phyloP scores from a whole-genome alignment of 2,888 invertebrate genomes.

The Cephus spinipes region DNA sequence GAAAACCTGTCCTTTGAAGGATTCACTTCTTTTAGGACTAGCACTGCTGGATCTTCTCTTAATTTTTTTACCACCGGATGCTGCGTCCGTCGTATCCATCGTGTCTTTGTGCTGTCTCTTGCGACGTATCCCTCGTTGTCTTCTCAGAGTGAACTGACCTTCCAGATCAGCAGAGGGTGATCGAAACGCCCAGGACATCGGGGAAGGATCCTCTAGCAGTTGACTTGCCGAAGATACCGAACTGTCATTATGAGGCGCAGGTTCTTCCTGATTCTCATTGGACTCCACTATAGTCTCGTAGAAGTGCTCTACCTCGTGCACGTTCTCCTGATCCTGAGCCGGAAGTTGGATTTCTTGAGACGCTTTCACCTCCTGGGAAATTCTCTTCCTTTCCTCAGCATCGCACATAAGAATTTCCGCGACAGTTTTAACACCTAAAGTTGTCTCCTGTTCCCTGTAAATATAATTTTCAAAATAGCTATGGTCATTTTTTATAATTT shows the following conservation, averaged over 20 bases:
- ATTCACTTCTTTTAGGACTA: slow-evolving; percentile 31
- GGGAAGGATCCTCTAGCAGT: slow-evolving; percentile 61
- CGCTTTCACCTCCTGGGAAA: slow-evolving; percentile 16
- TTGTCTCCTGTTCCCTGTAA: slow-evolving; percentile 50
- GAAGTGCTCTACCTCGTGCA: slow-evolving; percentile 33
- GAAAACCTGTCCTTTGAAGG: slow-evolving; percentile 18
- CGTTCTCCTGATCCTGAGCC: neutral
- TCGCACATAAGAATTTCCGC: slow-evolving; percentile 57
- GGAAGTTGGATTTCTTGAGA: neutral
- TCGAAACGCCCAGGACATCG: slow-evolving; percentile 59
- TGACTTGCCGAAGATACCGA: slow-evolving; percentile 63
- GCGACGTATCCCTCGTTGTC: slow-evolving; percentile 60
- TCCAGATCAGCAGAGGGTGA: slow-evolving; percentile 57
- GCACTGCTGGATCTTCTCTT: slow-evolving; percentile 48
- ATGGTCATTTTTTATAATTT: neutral
- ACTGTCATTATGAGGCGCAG: slow-evolving; percentile 56
- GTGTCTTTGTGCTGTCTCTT: slow-evolving; percentile 53
- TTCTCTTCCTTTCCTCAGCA: slow-evolving; percentile 49
- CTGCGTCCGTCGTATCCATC: slow-evolving; percentile 26
- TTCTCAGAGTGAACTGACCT: slow-evolving; percentile 58
- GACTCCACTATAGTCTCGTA: slow-evolving; percentile 46
- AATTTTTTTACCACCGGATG: slow-evolving; percentile 38
- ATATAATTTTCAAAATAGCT: neutral
- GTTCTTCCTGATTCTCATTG: slow-evolving; percentile 26
- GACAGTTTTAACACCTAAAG: slow-evolving; percentile 51